These are phyloP conservation scores for Brachyrhaphis roseni DNA, from an alignment of 2,797 vertebrate species.

Conservation along the genomic window DNA sequence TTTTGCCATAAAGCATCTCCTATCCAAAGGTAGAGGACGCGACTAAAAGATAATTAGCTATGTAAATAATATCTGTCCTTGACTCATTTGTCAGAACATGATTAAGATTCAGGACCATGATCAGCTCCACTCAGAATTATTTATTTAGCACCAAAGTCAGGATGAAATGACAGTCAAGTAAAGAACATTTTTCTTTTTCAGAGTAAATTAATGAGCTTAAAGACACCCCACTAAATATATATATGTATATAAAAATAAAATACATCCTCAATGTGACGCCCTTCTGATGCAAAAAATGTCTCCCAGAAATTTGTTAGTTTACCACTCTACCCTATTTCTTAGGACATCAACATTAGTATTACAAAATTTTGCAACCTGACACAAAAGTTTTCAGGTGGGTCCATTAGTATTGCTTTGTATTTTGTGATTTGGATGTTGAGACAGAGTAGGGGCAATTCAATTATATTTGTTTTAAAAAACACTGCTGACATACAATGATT, in stretches of 20 bases:
- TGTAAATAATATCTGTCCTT: not conserved
- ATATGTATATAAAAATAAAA: not conserved
- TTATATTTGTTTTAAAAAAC: not conserved
- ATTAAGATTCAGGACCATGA: not conserved
- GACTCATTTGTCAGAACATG: not conserved
- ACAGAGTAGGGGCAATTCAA: not conserved
- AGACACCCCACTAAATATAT: not conserved
- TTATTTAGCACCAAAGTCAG: not conserved
- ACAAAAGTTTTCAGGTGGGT: not conserved
- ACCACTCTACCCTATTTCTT: not conserved
- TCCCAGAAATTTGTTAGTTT: not conserved
- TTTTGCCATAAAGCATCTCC: not conserved
- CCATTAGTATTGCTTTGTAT: not conserved
- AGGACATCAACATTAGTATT: not conserved
- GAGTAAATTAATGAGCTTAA: not conserved
- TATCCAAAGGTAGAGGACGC: not conserved
- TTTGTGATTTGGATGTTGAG: not conserved
- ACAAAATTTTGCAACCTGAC: not conserved
- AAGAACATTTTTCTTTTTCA: not conserved
- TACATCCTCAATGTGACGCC: not conserved
- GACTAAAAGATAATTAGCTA: slow-evolving; percentile 1
- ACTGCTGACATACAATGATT: not conserved
- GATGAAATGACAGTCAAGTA: not conserved
- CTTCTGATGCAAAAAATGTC: not conserved
- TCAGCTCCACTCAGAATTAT: not conserved